These are phyloP conservation scores for Meteorus colon DNA, from an alignment of 2,888 invertebrate genomes.

Conservation along the genomic window DNA sequence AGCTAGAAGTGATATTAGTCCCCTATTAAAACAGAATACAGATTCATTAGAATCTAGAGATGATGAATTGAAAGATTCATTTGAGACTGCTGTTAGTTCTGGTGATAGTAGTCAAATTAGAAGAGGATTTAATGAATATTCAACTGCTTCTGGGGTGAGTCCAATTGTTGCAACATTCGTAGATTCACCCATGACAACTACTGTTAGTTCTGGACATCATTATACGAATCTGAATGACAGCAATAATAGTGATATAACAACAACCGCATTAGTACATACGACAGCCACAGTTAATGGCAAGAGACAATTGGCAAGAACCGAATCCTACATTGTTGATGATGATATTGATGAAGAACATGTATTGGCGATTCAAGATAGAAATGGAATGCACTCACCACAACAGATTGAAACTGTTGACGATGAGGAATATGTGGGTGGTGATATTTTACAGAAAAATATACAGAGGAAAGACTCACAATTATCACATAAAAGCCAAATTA, in stretches of 20 bases:
- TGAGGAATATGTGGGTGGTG: conserved; percentile 59
- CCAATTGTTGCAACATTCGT: conserved; percentile 56
- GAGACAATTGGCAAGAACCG: conserved; percentile 63
- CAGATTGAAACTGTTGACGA: conserved; percentile 47
- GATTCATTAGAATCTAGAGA: conserved; percentile 76
- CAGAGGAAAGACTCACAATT: conserved; percentile 68
- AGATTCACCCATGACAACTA: conserved; percentile 56
- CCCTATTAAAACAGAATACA: conserved; percentile 73
- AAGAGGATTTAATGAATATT: conserved; percentile 64
- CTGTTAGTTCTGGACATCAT: conserved; percentile 65
- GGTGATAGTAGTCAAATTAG: conserved; percentile 68
- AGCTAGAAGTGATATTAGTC: conserved; percentile 66
- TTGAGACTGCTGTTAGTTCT: conserved; percentile 76
- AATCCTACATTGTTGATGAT: conserved; percentile 67
- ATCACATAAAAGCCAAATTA: conserved; percentile 60
- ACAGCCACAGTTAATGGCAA: conserved; percentile 72
- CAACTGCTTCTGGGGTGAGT: conserved; percentile 62
- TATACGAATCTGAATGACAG: conserved; percentile 70
- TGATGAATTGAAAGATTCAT: conserved; percentile 76
- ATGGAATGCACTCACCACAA: conserved; percentile 61
- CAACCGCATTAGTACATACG: conserved; percentile 72
- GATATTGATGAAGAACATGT: conserved; percentile 63
- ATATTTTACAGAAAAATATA: conserved; percentile 61
- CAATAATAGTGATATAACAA: conserved; percentile 69
- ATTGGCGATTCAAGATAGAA: conserved; percentile 61